These are phyloP conservation scores for Mormyrops boulengeri DNA, from an alignment of 2,797 vertebrate species.

Conservation along the genomic window DNA sequence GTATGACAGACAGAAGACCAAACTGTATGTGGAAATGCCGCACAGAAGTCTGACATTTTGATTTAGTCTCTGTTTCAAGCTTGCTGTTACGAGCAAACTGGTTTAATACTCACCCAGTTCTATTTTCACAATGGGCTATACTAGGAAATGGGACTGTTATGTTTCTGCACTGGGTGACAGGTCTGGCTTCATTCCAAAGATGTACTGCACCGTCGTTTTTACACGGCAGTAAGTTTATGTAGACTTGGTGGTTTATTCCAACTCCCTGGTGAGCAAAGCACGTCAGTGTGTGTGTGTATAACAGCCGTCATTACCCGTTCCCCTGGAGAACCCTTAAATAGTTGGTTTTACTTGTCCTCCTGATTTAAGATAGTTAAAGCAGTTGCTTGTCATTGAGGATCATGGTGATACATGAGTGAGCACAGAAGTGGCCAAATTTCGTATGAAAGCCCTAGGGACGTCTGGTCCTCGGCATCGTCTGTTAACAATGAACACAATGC, in stretches of 20 bases:
- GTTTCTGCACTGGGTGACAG: not conserved
- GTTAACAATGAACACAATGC: not conserved
- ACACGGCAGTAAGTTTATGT: not conserved
- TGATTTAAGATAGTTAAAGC: not conserved
- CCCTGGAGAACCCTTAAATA: not conserved
- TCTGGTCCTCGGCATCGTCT: not conserved
- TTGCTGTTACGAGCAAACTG: not conserved
- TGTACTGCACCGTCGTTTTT: not conserved
- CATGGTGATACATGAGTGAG: not conserved
- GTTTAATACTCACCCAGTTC: not conserved
- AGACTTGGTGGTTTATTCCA: conserved; percentile 36
- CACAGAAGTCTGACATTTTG: not conserved
- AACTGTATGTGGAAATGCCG: not conserved
- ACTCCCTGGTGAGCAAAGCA: conserved; percentile 38
- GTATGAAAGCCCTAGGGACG: not conserved
- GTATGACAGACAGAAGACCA: not conserved
- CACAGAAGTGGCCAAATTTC: not conserved
- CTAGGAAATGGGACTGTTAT: not conserved
- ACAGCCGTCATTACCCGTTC: not conserved
- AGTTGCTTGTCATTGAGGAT: not conserved
- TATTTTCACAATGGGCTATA: not conserved
- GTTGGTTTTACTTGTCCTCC: not conserved
- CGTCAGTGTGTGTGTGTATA: conserved; percentile 44
- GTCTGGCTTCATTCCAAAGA: not conserved
- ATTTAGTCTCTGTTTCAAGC: not conserved